phyloP scores from a whole-genome alignment of 2,797 vertebrate genomes.

The Pangasius macronema region DNA sequence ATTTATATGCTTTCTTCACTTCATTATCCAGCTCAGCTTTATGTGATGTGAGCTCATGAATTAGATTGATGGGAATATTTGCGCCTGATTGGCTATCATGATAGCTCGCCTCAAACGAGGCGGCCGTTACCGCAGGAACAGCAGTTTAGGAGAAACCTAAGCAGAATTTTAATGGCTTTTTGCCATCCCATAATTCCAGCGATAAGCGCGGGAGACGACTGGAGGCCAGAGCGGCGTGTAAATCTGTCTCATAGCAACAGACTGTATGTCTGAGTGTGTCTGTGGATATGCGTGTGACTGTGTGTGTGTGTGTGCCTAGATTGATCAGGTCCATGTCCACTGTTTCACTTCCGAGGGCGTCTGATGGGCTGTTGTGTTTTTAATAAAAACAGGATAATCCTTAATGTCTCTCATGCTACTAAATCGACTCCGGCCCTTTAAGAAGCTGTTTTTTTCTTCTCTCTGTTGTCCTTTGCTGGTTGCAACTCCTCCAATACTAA shows the following conservation, averaged over 20 bases:
- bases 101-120: constrained; percentile 50
- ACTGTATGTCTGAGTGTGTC: constrained; percentile 31
- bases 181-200: constrained; percentile 76
- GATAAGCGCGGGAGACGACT: constrained; percentile 74
- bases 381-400: constrained; percentile 62
- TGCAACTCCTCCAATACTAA: constrained; percentile 78
- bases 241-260: constrained; percentile 74
- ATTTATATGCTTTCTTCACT: constrained; percentile 27
- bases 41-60: constrained; percentile 31
- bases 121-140: constrained; percentile 71
- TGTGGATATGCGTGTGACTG: constrained; percentile 21
- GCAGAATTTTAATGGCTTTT: constrained; percentile 80
- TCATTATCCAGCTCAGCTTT: constrained; percentile 28
- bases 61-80: constrained; percentile 47
- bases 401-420: not conserved
- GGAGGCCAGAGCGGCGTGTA: constrained; percentile 76
- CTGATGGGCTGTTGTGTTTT: constrained; percentile 68
- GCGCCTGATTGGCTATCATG: constrained; percentile 61
- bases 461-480: constrained; percentile 66
- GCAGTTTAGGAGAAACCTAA: constrained; percentile 79
- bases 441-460: constrained; percentile 65
- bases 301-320: constrained; percentile 47
- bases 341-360: constrained; percentile 65
- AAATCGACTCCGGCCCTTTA: constrained; percentile 66
- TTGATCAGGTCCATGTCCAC: constrained; percentile 68